Evolutionary conservation across 2,888 invertebrate species (phyloP).

Genomic region (Drosophila antonietae): DNA sequence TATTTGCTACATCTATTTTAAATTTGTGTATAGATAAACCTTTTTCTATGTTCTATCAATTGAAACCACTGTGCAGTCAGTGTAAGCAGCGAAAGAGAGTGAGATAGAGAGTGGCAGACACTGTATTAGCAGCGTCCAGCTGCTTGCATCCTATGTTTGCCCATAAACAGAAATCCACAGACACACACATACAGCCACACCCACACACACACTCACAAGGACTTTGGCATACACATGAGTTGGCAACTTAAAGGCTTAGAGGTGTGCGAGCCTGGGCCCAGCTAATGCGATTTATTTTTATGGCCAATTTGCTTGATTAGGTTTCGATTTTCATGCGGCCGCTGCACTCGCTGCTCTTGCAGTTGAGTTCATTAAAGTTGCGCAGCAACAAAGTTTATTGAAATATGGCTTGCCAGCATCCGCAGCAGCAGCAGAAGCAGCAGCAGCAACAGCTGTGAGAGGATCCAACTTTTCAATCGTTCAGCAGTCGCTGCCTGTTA

Average conservation of each 20-base stretch:
- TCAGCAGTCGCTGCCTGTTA: constrained; percentile 25
- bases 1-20: not conserved
- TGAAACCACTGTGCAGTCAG: constrained; percentile 42
- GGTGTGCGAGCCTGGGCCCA: constrained; percentile 47
- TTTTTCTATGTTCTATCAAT: not conserved
- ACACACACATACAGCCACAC: not conserved
- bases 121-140: constrained; percentile 19
- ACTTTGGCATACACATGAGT: constrained; percentile 49
- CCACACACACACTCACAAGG: not conserved
- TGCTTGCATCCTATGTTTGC: constrained; percentile 22
- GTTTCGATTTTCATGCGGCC: constrained; percentile 74
- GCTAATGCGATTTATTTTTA: constrained; percentile 80
- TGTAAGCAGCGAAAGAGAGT: constrained; percentile 1
- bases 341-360: constrained; percentile 51
- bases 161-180: constrained; percentile 10
- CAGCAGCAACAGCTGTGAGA: constrained; percentile 14
- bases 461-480: constrained; percentile 39
- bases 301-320: constrained; percentile 80
- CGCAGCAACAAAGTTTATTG: constrained; percentile 44
- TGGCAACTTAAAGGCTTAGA: constrained; percentile 69
- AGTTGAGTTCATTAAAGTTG: constrained; percentile 63
- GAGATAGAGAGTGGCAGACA: not conserved
- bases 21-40: not conserved
- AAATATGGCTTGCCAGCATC: constrained; percentile 19
- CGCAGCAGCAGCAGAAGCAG: not conserved